Percentiles rank a stretch among this genome's conserved stretches.
Evolutionary conservation across 2,888 invertebrate species (phyloP).

Genomic region (Aelia acuminata): DNA sequence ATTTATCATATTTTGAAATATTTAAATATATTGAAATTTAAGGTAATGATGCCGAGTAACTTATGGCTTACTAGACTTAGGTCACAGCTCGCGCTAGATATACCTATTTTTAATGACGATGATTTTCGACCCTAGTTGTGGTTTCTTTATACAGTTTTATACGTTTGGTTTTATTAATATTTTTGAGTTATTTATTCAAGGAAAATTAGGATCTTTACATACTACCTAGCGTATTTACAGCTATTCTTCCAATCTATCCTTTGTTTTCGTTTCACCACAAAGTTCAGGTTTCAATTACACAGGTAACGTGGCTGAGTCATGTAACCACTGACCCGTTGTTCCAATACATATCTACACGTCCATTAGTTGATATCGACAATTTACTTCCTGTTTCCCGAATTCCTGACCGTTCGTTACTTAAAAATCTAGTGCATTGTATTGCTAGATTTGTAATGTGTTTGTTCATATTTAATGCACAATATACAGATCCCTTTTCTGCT

Average conservation of each 20-base stretch:
- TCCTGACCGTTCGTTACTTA: neutral
- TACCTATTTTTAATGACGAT: too few relatives aligned
- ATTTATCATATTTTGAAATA: too few relatives aligned
- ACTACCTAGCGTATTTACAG: neutral
- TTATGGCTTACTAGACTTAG: too few relatives aligned
- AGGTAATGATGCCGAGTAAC: too few relatives aligned
- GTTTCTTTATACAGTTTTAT: too few relatives aligned
- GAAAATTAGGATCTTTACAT: neutral
- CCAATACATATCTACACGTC: conserved; percentile 6
- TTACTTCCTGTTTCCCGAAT: conserved; percentile 9
- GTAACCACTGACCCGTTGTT: neutral
- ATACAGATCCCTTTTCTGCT: too few relatives aligned
- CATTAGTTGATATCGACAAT: neutral
- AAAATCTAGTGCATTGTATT: neutral
- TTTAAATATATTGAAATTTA: too few relatives aligned
- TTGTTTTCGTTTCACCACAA: neutral
- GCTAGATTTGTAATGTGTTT: too few relatives aligned
- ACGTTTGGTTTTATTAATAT: too few relatives aligned
- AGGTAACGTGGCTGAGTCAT: neutral
- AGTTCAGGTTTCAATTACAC: neutral
- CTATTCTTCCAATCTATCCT: neutral
- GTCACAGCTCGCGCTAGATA: too few relatives aligned
- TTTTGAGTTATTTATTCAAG: neutral
- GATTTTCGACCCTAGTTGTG: too few relatives aligned
- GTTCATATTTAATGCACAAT: too few relatives aligned